Conservation (phyloP, 1,140 invertebrate genomes). For the Branchinecta lindahli region DNA sequence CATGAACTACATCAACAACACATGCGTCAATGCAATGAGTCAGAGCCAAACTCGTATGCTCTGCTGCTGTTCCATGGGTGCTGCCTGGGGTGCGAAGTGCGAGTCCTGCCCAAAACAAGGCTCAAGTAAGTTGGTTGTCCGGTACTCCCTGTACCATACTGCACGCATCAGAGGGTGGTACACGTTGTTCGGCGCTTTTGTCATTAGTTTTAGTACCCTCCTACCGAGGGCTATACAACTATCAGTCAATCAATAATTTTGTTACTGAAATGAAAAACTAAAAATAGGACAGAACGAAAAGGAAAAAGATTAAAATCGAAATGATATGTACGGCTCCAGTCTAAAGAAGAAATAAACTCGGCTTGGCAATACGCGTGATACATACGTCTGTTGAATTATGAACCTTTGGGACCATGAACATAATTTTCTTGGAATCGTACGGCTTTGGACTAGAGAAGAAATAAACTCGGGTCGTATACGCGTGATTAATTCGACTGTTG, state of each 20-base stretch:
- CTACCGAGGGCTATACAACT: conserved; percentile 20
- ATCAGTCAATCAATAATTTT: neutral
- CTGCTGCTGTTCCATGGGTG: conserved; percentile 75
- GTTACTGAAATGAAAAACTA: too few species aligned
- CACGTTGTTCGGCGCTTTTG: neutral
- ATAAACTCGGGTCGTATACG: too few species aligned
- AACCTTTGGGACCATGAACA: too few species aligned
- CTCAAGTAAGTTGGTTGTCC: conserved; percentile 38
- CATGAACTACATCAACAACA: conserved; percentile 44
- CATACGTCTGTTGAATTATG: too few species aligned
- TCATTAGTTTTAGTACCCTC: neutral
- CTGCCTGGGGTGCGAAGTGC: conserved; percentile 66
- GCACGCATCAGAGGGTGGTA: neutral
- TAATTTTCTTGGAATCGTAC: too few species aligned
- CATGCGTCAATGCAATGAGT: conserved; percentile 53
- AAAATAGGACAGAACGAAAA: too few species aligned
- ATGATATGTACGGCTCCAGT: too few species aligned
- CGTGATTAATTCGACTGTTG: too few species aligned
- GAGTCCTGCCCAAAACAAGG: conserved; percentile 51
- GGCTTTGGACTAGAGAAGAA: too few species aligned
- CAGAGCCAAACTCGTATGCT: conserved; percentile 62
- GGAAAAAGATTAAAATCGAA: too few species aligned
- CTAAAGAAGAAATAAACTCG: too few species aligned
- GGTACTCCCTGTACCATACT: neutral
- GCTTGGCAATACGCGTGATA: too few species aligned